Conservation (phyloP, 1,140 invertebrate genomes). For the Drosophila kepulauana region DNA sequence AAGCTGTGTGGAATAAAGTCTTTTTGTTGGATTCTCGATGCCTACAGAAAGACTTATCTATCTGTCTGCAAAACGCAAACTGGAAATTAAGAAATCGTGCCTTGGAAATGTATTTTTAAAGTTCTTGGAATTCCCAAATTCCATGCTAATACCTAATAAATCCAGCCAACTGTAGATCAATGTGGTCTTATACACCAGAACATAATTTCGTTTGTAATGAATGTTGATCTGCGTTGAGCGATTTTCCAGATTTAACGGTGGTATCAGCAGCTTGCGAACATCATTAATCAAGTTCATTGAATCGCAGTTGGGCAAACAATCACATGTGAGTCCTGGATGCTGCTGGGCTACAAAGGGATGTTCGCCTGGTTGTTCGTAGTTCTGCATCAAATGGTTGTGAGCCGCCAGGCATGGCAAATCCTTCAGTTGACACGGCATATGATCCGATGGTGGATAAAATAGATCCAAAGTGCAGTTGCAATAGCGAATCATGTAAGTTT, state of each 20-base stretch:
- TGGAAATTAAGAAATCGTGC: too few relatives aligned
- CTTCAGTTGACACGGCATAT: slow-evolving; percentile 50
- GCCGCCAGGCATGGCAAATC: slow-evolving; percentile 70
- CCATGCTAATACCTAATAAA: slow-evolving; percentile 57
- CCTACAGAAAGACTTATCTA: too few relatives aligned
- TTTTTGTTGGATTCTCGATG: too few relatives aligned
- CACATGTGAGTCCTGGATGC: slow-evolving; percentile 58
- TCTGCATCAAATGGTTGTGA: slow-evolving; percentile 57
- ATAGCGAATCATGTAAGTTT: slow-evolving; percentile 57
- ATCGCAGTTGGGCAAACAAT: slow-evolving; percentile 73
- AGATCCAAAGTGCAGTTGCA: slow-evolving; percentile 79
- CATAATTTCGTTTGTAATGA: slow-evolving; percentile 44
- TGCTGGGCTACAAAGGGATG: slow-evolving; percentile 41
- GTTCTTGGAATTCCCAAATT: not conserved
- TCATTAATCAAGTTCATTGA: slow-evolving; percentile 63
- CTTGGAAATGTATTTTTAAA: not conserved
- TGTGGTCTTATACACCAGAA: slow-evolving; percentile 68
- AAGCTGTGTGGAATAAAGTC: too few relatives aligned
- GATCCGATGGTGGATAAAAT: slow-evolving; percentile 69
- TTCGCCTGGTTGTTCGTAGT: slow-evolving; percentile 53
- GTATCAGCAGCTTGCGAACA: slow-evolving; percentile 32
- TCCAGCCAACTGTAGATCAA: slow-evolving; percentile 75
- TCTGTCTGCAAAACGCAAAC: too few relatives aligned
- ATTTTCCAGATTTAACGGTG: slow-evolving; percentile 1
- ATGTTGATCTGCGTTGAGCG: slow-evolving; percentile 54